phyloP scores from a whole-genome alignment of 1,140 invertebrate species.

The Zaprionus gabonicus region DNA sequence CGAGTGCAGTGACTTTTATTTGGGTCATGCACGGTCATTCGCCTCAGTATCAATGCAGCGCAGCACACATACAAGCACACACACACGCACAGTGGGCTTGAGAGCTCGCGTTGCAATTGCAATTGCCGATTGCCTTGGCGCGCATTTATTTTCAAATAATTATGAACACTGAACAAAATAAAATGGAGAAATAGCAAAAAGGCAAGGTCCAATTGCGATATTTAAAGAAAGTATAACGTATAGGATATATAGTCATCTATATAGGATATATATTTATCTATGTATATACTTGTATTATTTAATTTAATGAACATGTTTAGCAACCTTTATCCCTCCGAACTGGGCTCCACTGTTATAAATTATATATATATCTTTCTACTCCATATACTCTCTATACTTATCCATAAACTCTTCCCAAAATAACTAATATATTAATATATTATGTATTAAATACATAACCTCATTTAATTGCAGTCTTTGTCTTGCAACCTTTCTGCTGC shows the following conservation, averaged over 20 bases:
- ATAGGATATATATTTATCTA: too few species aligned
- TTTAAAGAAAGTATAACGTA: not conserved
- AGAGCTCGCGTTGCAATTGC: conserved; percentile 31
- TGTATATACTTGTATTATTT: too few species aligned
- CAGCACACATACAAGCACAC: too few species aligned
- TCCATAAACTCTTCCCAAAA: too few species aligned
- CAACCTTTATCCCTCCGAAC: too few species aligned
- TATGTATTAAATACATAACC: not conserved
- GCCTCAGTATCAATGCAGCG: conserved; percentile 66
- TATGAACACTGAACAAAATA: conserved; percentile 52
- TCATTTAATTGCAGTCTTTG: conserved; percentile 14
- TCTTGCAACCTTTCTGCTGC: conserved; percentile 15
- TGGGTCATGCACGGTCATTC: conserved; percentile 85
- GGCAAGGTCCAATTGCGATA: not conserved
- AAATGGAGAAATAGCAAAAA: conserved; percentile 39
- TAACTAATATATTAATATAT: too few species aligned
- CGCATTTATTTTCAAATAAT: conserved; percentile 76
- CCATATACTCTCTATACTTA: too few species aligned
- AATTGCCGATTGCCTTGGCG: conserved; percentile 67
- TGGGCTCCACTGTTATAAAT: too few species aligned
- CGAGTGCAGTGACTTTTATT: conserved; percentile 84
- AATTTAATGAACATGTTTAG: too few species aligned
- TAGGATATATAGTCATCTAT: too few species aligned
- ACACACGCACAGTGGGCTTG: conserved; percentile 8
- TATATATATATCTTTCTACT: too few species aligned